Base-by-base conservation (phyloP, 2,888 invertebrate genomes). In the Adela reaumurella region DNA sequence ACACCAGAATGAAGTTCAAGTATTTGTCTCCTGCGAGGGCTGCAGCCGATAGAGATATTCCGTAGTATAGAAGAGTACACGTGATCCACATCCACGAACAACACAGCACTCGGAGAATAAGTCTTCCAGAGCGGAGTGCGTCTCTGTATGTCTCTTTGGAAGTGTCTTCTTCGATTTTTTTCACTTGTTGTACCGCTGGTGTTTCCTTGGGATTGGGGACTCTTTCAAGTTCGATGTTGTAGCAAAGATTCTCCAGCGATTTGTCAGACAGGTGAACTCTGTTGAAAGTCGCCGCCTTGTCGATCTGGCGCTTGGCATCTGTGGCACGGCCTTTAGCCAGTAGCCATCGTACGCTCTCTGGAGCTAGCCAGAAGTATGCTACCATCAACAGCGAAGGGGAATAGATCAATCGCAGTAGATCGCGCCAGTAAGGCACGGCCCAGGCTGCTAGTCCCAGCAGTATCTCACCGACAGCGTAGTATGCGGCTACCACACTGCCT, bases 281-380 rank as follows among this genome's bases (percentile, higher is more conserved):
- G 57, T 90, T 90, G 51, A 86, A 77, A 48, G 68, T 68, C 0
- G 89, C 86, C 2, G 88, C 85, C 56, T 78, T 83, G 14, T 74
- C 70, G 11, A 89, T 66, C 17, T 87, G 81, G 2, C 62, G 62
- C 48, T 82, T 81, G 0, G 87, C 86, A 42, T 81, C 74, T 0
- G 79, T 69, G 14, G 71, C 67, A 51, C 82, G 70, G 2, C 83
- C 83, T 49, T 83, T 81, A 11, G 84, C 83, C 47, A 89, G 69
- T 49, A 91, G 76, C 92, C 92, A 92, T 58, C 92, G 81, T 46
- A 86, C 77, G 55, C 89, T 89, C 71, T 90, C 90, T 20, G 89
- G 87, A 20, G 88, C 62, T 45, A 88, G 62, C 80, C 87, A 83
- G 59, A 85, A 81, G 64, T 89, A 88, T 11, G 82, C 65, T 44